Conservation (phyloP, 2,113 vertebrate genomes). For the Podiceps cristatus region DNA sequence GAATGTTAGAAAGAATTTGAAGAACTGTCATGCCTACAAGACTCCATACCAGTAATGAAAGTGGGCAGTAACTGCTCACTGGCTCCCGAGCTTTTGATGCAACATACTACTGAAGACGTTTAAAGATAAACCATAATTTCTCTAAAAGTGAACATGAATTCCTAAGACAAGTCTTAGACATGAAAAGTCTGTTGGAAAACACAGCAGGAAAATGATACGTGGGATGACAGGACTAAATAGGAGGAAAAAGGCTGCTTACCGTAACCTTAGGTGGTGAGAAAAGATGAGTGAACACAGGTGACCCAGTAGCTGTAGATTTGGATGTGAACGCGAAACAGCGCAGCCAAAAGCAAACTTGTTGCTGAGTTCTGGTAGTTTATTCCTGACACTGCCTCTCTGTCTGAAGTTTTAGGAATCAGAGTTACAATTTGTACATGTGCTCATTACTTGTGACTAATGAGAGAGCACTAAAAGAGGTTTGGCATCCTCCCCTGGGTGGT, state of each 20-base stretch:
- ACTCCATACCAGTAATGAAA: background rate
- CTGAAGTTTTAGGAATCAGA: background rate
- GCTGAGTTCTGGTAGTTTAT: background rate
- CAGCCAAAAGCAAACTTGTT: background rate
- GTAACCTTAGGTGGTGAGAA: background rate
- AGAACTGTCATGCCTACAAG: background rate
- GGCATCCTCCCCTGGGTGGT: background rate
- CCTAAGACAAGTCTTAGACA: background rate
- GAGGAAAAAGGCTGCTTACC: background rate
- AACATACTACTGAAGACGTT: background rate
- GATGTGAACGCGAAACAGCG: fast-evolving
- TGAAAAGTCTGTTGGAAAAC: background rate
- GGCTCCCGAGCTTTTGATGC: background rate
- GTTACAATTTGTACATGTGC: background rate
- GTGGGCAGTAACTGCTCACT: background rate
- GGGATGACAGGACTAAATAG: background rate
- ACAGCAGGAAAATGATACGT: background rate
- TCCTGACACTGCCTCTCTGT: background rate
- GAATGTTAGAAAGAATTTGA: background rate
- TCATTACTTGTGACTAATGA: constrained; percentile 1
- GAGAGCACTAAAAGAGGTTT: background rate
- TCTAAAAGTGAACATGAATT: background rate
- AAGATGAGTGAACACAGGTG: background rate
- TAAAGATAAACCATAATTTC: background rate
- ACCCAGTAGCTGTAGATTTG: background rate